Conservation (phyloP, 2,888 invertebrate genomes). For the Rotaria socialis region DNA sequence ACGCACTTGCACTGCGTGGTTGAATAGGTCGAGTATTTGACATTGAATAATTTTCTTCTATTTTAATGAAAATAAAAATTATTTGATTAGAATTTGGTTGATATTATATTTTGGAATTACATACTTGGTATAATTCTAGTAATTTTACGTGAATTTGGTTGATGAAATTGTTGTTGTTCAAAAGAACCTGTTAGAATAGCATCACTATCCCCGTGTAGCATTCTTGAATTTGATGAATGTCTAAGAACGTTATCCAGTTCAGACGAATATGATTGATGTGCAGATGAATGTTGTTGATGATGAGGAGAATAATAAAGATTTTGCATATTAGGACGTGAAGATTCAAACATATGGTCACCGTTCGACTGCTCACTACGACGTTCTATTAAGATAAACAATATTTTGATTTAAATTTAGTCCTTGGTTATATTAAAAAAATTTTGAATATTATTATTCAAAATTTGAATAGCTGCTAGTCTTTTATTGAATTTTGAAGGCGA, state of each 20-base stretch:
- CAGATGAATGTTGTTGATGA: not conserved
- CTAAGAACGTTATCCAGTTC: not conserved
- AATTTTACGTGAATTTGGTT: not conserved
- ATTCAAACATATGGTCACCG: not conserved
- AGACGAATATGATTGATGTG: not conserved
- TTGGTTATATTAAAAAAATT: too few relatives aligned
- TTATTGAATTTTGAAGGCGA: too few relatives aligned
- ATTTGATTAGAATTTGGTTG: too few relatives aligned
- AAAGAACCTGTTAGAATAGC: not conserved
- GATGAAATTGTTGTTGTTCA: not conserved
- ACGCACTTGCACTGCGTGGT: not conserved
- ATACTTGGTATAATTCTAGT: conserved; percentile 1
- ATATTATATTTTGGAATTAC: not conserved
- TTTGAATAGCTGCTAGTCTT: too few relatives aligned
- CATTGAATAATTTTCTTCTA: not conserved
- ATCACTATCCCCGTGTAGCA: not conserved
- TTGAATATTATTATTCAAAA: too few relatives aligned
- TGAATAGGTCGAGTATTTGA: not conserved
- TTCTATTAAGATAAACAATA: not conserved
- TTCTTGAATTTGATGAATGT: not conserved
- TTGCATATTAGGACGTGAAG: not conserved
- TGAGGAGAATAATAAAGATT: not conserved
- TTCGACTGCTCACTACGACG: not conserved
- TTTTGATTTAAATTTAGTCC: too few relatives aligned
- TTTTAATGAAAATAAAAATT: not conserved